Base-by-base conservation (phyloP, 2,113 vertebrate genomes). In the Peromyscus polionotus region DNA sequence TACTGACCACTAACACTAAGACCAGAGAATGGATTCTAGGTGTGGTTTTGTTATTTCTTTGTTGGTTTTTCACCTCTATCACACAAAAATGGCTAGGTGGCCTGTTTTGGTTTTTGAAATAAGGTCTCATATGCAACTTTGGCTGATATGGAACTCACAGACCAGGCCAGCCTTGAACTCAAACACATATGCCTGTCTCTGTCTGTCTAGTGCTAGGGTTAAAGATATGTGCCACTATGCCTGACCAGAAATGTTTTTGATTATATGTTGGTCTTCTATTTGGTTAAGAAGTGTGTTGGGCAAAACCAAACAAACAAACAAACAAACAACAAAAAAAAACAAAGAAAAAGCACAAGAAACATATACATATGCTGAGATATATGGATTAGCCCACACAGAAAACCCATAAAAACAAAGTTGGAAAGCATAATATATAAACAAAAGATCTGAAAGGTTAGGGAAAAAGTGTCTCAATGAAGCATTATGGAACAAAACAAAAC, bases 11-110 rank as follows among this genome's bases (percentile, higher is more conserved):
- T 39, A 93, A 3, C 13, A 75, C 7, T 19, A 36, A 96, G 4
- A 8, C 3, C 22, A 39, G 0, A 39, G 36, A 61, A 65, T 91
- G 59, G 5, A 28, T 57, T 88, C 67, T 31, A 33, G 5, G 0
- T 33, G 16, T 48, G 45, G 12, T 83, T 84, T 61, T 61, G 31
- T 33, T 67, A 16, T 26, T 48, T 3, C 1, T 73, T 16, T 45
- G 65, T 77, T 6, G 20, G 1, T 1, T 39, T 48, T 72, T 13
- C 1, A 2, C 36, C 7, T 26, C 36, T 57, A 0, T 57, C 33
- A 72, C 59, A 80, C 51, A 51, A 8, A 51, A 77, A 92, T 79
- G 1, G 7, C 28, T 84, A 14, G 8, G 7, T 45, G 63, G n/a
- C 54, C 42, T 42, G 39, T 63, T 84, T 84, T 84, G 24, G 4